Base-by-base conservation (phyloP, 2,888 invertebrate species). In the Drosophila stalkeri region DNA sequence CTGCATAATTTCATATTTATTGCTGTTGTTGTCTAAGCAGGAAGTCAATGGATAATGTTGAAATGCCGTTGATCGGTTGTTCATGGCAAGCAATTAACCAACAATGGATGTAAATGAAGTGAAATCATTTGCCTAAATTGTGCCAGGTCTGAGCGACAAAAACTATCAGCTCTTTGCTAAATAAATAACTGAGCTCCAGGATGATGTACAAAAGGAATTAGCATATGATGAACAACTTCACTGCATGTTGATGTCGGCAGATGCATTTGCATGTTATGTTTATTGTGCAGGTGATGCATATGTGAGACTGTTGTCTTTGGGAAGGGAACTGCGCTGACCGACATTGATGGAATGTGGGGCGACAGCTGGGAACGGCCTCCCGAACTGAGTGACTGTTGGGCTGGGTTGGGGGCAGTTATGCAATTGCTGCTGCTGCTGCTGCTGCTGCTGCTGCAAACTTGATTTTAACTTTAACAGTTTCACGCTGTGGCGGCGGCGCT, bases 311-410 rank as follows among this genome's bases (percentile, higher is more conserved):
- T 54, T 16, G 51, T 37, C 41, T 44, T 23, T 46, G 57, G 54
- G 6, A 27, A 27, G 27, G 27, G 27, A 27, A 27, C 27, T 27
- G 37, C 46, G 39, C 51, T 73, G 76, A 72, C 60, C 79, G 80
- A 83, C 84, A 80, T 82, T 84, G 82, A 86, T 72, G 81, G 79
- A 87, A 84, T 84, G 82, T 81, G 74, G 76, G 41, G 68, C 72
- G 85, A 79, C 72, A 75, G 67, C 41, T 70, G 56, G 57, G 31
- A 41, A 47, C 56, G 56, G 52, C 47, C 55, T 51, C 23, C 62
- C 46, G 49, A 23, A 31, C n/a, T 20, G 12, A 33, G 33, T 49
- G 63, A 67, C 39, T 39, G 47, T 6, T 57, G 63, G 23, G 54
- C 8, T 51, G 35, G 51, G 46, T 41, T 41, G 41, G 41, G 39